Percentiles rank a stretch among this genome's conserved stretches.
Evolutionary conservation across 1,140 invertebrate genomes (phyloP).

Genomic region (Zaprionus nigranus): DNA sequence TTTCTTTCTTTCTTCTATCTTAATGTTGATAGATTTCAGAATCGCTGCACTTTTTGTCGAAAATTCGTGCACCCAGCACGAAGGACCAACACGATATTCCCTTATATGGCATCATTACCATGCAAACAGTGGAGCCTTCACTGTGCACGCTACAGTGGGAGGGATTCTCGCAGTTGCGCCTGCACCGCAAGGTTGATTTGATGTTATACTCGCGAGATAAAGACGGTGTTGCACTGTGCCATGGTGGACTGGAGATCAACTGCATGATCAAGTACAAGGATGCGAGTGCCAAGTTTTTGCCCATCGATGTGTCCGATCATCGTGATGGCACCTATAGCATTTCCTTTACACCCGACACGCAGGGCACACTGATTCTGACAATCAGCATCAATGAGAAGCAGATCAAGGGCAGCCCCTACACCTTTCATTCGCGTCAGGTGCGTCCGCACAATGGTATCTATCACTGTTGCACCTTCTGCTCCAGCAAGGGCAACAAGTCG

Average conservation of each 20-base stretch:
- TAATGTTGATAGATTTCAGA: constrained; percentile 77
- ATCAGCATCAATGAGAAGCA: constrained; percentile 87
- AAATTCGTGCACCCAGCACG: constrained; percentile 84
- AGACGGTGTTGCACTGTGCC: constrained; percentile 85
- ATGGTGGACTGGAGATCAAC: constrained; percentile 85
- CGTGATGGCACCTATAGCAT: constrained; percentile 87
- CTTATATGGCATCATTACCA: constrained; percentile 86
- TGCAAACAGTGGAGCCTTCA: constrained; percentile 86
- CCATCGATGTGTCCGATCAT: constrained; percentile 86
- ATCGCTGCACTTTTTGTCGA: constrained; percentile 85
- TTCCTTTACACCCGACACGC: constrained; percentile 86
- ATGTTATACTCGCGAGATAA: constrained; percentile 85
- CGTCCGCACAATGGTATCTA: constrained; percentile 89
- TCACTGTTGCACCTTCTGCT: constrained; percentile 93
- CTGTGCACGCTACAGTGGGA: constrained; percentile 86
- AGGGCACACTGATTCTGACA: constrained; percentile 87
- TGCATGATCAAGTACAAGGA: constrained; percentile 85
- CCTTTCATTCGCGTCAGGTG: constrained; percentile 86
- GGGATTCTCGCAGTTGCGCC: constrained; percentile 83
- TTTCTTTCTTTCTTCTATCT: too few relatives aligned
- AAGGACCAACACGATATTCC: constrained; percentile 84
- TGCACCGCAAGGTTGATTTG: constrained; percentile 85
- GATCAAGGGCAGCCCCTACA: constrained; percentile 88
- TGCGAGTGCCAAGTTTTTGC: constrained; percentile 70
- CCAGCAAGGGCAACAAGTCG: constrained; percentile 89